Conservation (phyloP, 2,113 vertebrate species). For the Peromyscus californicus region DNA sequence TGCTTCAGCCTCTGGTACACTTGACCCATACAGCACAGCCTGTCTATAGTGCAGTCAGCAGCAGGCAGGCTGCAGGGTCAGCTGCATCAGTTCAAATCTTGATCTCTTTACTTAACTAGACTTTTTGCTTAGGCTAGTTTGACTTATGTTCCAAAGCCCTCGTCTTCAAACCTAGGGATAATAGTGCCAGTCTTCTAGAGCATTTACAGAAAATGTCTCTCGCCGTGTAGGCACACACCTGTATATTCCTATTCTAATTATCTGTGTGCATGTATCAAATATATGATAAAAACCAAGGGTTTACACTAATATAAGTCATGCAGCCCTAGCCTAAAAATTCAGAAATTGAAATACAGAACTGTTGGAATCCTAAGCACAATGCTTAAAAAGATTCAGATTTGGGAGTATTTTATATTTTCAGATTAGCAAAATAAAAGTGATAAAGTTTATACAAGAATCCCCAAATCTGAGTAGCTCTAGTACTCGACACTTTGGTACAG, state of each 20-base stretch:
- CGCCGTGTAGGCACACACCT: rapidly evolving
- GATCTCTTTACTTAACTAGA: not conserved
- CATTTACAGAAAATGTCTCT: not conserved
- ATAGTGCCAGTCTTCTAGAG: rapidly evolving
- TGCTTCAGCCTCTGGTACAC: rapidly evolving
- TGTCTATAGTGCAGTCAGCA: rapidly evolving
- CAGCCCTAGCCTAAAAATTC: not conserved
- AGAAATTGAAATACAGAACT: not conserved
- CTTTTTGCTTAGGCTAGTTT: not conserved
- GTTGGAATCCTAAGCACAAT: too few species aligned
- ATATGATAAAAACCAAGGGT: not conserved
- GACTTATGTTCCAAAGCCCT: not conserved
- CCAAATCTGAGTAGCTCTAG: not conserved
- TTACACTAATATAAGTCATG: too few species aligned
- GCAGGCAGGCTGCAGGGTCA: not conserved
- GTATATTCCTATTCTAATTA: not conserved
- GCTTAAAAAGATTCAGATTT: not conserved
- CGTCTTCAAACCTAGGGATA: not conserved
- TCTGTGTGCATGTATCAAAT: not conserved
- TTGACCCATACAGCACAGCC: not conserved
- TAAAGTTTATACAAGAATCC: not conserved
- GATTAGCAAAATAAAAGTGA: not conserved
- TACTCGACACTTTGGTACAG: not conserved
- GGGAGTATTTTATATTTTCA: not conserved
- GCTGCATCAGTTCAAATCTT: not conserved